phyloP scores from a whole-genome alignment of 2,797 vertebrate genomes.

The Alauda arvensis region DNA sequence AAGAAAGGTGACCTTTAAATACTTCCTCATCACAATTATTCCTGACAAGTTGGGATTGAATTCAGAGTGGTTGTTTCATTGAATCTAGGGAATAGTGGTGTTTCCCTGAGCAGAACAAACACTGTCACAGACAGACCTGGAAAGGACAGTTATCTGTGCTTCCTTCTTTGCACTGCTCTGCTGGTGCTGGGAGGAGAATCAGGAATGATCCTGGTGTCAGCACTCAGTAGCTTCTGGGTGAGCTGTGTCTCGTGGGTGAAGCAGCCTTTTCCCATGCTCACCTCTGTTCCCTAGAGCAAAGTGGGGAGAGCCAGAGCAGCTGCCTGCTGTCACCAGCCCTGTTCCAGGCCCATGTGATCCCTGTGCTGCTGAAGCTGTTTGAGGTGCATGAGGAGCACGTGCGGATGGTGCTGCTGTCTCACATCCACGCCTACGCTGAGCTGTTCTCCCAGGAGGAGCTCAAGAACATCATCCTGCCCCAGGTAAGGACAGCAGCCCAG shows the following conservation, averaged over 20 bases:
- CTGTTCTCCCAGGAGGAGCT: constrained; percentile 89
- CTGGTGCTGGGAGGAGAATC: not conserved
- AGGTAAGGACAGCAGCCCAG: constrained; percentile 73
- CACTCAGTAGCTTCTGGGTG: not conserved
- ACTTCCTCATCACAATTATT: not conserved
- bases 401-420: constrained; percentile 85
- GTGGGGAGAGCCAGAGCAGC: constrained; percentile 67
- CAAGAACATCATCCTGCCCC: constrained; percentile 90
- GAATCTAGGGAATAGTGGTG: not conserved
- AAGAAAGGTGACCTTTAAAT: constrained; percentile 82
- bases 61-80: not conserved
- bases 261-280: not conserved
- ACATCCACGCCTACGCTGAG: constrained; percentile 88
- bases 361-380: constrained; percentile 89
- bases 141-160: not conserved
- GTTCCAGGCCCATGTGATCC: constrained; percentile 87
- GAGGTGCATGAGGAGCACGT: constrained; percentile 93
- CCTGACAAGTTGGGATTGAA: not conserved
- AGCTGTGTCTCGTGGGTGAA: not conserved
- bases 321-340: constrained; percentile 86
- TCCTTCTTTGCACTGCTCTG: not conserved
- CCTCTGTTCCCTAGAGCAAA: constrained; percentile 47
- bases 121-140: not conserved
- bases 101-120: not conserved
- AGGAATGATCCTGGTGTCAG: not conserved